phyloP scores from a whole-genome alignment of 1,140 invertebrate genomes.

The Stegodyphus mimosarum region DNA sequence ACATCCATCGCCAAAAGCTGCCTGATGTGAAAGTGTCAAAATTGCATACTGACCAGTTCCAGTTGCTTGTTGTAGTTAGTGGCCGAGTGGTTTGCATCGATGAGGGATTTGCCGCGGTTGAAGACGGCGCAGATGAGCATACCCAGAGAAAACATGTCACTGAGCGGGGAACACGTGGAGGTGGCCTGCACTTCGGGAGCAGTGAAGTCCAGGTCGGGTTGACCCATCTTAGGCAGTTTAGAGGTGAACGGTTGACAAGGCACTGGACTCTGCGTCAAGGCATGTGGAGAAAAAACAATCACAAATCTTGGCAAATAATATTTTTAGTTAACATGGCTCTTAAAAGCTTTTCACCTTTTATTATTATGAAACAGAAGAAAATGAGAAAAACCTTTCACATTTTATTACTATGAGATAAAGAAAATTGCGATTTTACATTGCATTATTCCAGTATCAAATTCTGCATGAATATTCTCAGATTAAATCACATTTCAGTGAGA shows the following conservation, averaged over 20 bases:
- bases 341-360: too few relatives aligned
- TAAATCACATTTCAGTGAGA: too few relatives aligned
- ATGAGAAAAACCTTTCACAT: too few relatives aligned
- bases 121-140: constrained; percentile 92
- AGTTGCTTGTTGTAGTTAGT: constrained; percentile 90
- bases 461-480: too few relatives aligned
- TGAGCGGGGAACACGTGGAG: constrained; percentile 83
- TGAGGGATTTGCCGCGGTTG: constrained; percentile 83
- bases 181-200: constrained; percentile 89
- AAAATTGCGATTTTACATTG: too few relatives aligned
- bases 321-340: too few relatives aligned
- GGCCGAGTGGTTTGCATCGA: constrained; percentile 88
- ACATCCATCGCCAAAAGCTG: too few relatives aligned
- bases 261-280: constrained; percentile 69
- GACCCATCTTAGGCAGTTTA: constrained; percentile 88
- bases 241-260: constrained; percentile 86
- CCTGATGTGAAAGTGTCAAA: too few relatives aligned
- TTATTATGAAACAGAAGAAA: too few relatives aligned
- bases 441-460: too few relatives aligned
- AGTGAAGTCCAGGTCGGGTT: constrained; percentile 92
- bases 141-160: constrained; percentile 96
- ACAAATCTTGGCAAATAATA: too few relatives aligned
- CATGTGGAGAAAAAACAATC: constrained; percentile 23
- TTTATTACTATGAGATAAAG: too few relatives aligned
- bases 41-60: constrained; percentile 80